Percentiles rank a stretch among this genome's conserved stretches.
Conservation (phyloP, 2,113 vertebrate species). For the Orientallactaga bullata region DNA sequence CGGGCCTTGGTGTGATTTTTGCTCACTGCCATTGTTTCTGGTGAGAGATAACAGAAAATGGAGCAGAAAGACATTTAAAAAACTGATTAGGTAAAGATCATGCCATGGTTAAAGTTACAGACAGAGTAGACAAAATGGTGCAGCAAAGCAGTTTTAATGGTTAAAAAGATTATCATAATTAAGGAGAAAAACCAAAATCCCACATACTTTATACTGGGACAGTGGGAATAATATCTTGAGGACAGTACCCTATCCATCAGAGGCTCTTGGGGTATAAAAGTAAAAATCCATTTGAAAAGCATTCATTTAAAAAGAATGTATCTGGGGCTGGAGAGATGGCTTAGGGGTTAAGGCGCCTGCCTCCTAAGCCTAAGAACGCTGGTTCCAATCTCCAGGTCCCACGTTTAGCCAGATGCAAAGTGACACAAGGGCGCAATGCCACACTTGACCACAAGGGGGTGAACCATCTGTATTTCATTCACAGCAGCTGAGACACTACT, state of each 20-base stretch:
- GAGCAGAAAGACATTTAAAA: not conserved
- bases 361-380: no score
- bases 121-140: no score
- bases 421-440: no score
- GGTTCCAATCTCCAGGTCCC: no score
- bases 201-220: not conserved
- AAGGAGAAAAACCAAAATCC: not conserved
- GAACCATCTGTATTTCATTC: no score
- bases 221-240: not conserved
- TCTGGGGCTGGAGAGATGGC: no score
- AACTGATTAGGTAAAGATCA: not conserved
- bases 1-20: not conserved
- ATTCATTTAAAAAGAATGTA: not conserved
- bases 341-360: no score
- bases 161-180: not conserved
- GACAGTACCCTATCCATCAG: not conserved
- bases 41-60: not conserved
- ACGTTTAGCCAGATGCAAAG: no score
- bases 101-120: not conserved
- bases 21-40: not conserved
- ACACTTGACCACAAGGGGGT: no score
- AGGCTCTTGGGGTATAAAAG: not conserved
- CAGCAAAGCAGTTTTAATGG: not conserved
- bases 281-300: no score
- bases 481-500: no score